These are phyloP conservation scores for Synaphobranchus kaupii DNA, from an alignment of 2,797 vertebrate species.

Conservation along the genomic window DNA sequence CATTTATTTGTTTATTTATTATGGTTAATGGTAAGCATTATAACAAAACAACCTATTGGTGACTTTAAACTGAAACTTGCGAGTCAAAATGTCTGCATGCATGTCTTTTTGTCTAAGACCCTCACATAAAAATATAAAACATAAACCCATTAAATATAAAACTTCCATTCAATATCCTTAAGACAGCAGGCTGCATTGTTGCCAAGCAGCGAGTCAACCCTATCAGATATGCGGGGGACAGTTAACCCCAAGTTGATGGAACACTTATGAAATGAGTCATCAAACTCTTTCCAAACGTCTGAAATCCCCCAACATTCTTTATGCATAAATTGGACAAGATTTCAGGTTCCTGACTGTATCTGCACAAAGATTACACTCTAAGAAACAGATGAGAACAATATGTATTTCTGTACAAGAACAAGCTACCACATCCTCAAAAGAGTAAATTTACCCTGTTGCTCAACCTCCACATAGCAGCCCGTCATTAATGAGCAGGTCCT, in stretches of 20 bases:
- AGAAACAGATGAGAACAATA: background rate
- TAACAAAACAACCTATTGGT: background rate
- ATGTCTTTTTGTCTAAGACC: background rate
- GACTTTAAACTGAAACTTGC: background rate
- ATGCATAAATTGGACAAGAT: background rate
- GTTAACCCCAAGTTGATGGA: background rate
- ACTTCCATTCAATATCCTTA: background rate
- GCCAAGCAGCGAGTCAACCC: background rate
- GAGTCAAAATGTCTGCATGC: background rate
- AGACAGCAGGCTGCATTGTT: background rate
- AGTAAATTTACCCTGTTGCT: background rate
- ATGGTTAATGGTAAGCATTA: background rate
- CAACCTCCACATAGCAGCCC: no score
- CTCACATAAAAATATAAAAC: background rate
- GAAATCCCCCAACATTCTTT: background rate
- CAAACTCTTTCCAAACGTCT: background rate
- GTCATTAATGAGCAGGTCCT: background rate
- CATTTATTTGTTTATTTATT: background rate
- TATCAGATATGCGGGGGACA: background rate
- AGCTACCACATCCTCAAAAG: background rate
- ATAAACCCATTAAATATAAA: background rate
- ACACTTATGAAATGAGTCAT: background rate
- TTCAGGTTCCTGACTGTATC: background rate
- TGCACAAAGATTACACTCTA: background rate
- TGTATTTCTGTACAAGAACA: background rate